A percentile compares a stretch with the other conserved stretches of the same genome.
Conservation (phyloP, 2,113 vertebrate species). For the Apodemus speciosus region DNA sequence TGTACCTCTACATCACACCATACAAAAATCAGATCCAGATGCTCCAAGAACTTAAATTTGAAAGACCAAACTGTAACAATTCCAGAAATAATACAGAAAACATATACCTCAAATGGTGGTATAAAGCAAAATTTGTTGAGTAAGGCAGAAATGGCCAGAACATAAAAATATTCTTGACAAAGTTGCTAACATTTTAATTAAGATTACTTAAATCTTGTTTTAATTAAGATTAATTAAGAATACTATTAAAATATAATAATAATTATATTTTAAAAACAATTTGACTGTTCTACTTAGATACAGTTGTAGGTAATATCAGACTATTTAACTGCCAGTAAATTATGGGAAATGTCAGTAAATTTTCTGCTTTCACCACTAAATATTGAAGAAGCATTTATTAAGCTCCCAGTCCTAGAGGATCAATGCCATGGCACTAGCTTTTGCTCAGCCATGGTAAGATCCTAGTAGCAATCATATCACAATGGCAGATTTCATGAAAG, state of each 20-base stretch:
- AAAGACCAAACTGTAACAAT: slow-evolving; percentile 1
- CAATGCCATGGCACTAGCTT: background rate
- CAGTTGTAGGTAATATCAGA: slow-evolving; percentile 24
- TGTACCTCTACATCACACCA: slow-evolving; percentile 20
- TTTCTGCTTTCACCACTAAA: background rate
- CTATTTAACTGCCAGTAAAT: slow-evolving; percentile 22
- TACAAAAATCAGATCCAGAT: slow-evolving; percentile 40
- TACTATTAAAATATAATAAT: background rate
- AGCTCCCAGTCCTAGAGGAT: background rate
- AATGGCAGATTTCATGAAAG: background rate
- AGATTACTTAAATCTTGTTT: no score
- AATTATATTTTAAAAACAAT: slow-evolving; percentile 26
- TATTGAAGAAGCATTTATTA: background rate
- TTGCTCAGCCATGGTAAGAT: background rate
- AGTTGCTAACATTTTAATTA: background rate
- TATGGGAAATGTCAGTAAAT: background rate
- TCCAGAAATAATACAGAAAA: slow-evolving; percentile 15
- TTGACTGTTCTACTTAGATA: background rate
- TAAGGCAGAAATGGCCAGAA: background rate
- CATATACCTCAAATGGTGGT: background rate
- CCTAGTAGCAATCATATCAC: background rate
- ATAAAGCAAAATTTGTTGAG: background rate
- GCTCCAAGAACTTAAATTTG: background rate
- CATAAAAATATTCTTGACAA: slow-evolving; percentile 8
- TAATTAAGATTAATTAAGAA: background rate